Evolutionary conservation across 2,113 vertebrate genomes (phyloP).

Genomic region (Notarius quadriscutis): DNA sequence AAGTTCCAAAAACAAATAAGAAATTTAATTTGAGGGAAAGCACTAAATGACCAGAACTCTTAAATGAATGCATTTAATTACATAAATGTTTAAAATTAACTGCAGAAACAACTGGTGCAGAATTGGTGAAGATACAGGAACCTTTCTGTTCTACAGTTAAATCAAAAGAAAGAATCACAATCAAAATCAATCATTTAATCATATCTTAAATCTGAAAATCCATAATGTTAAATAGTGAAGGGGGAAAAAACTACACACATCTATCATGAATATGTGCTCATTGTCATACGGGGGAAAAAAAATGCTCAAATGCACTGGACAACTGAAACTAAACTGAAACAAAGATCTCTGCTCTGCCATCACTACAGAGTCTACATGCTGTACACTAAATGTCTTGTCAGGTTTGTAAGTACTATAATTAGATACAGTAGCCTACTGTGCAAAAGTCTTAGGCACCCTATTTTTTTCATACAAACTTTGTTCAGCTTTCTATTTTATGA

Average conservation of each 20-base stretch:
- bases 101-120: too few species aligned
- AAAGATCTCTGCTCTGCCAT: background rate
- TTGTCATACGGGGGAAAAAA: background rate
- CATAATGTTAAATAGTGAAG: background rate
- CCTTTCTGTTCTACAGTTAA: background rate
- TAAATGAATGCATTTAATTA: too few species aligned
- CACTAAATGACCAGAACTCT: background rate
- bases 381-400: background rate
- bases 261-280: background rate
- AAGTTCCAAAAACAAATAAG: background rate
- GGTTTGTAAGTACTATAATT: constrained; percentile 9
- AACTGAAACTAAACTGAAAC: background rate
- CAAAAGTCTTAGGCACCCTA: too few species aligned
- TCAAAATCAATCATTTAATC: background rate
- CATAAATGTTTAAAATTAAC: background rate
- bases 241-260: background rate
- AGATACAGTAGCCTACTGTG: background rate
- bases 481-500: too few species aligned
- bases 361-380: background rate
- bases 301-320: background rate
- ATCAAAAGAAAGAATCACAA: background rate
- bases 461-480: too few species aligned
- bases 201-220: background rate
- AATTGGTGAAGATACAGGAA: background rate
- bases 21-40: background rate